These are phyloP conservation scores for Dendrocincla fuliginosa DNA, from an alignment of 2,797 vertebrate genomes.

Conservation along the genomic window DNA sequence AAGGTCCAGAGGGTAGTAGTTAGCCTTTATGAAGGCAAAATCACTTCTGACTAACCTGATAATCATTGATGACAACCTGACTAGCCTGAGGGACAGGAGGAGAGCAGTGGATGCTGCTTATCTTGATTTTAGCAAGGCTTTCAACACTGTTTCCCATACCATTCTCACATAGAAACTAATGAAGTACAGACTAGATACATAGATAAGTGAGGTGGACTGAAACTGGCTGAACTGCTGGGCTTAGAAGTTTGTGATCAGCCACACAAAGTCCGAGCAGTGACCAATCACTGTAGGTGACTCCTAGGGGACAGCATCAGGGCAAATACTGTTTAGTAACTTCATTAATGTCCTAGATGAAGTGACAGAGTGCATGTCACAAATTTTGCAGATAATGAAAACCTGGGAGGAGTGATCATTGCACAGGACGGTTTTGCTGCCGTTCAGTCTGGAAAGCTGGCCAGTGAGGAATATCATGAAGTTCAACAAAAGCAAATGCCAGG, in stretches of 20 bases:
- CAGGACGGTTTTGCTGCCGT: neutral
- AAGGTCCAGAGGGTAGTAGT: neutral
- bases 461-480: neutral
- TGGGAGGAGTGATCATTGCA: neutral
- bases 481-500: neutral
- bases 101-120: neutral
- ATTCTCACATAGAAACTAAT: neutral
- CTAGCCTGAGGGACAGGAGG: neutral
- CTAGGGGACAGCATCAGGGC: rapidly evolving
- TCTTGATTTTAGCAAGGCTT: neutral
- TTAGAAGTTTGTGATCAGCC: neutral
- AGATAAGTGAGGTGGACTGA: neutral
- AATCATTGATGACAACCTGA: neutral
- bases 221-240: neutral
- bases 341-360: neutral
- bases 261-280: neutral
- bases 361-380: neutral
- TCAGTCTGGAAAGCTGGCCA: neutral
- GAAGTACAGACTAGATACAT: neutral
- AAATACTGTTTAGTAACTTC: neutral
- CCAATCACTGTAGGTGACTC: neutral
- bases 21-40: neutral
- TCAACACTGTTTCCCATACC: neutral
- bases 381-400: neutral
- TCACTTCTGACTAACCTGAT: neutral